Percentiles rank a stretch among this genome's conserved stretches.
These are phyloP conservation scores for Aphelenchoides bicaudatus DNA, from an alignment of 2,888 invertebrate genomes.

Conservation along the genomic window DNA sequence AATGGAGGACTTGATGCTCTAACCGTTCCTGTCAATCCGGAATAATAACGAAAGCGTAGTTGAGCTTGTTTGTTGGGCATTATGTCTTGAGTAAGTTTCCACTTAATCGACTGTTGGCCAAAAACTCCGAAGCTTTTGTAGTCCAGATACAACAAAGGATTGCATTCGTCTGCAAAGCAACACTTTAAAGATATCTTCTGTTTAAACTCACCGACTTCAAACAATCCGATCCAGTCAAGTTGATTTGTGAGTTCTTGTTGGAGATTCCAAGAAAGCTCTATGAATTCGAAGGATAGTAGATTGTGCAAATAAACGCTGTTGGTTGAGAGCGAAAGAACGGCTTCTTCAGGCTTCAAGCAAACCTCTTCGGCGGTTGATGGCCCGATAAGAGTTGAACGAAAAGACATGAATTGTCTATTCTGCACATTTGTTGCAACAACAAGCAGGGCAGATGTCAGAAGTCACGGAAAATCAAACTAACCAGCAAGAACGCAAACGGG, in stretches of 20 bases:
- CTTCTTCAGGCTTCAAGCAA: too few relatives aligned
- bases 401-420: too few relatives aligned
- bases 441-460: too few relatives aligned
- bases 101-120: slow-evolving; percentile 28
- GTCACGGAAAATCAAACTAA: too few relatives aligned
- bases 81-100: slow-evolving; percentile 23
- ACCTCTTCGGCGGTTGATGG: too few relatives aligned
- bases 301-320: slow-evolving; percentile 7
- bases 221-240: slow-evolving; percentile 24
- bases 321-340: background rate
- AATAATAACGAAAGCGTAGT: slow-evolving; percentile 59
- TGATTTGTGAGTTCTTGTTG: too few relatives aligned
- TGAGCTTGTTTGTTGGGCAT: slow-evolving; percentile 12
- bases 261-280: slow-evolving; percentile 15
- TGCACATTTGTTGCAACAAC: too few relatives aligned
- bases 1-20: slow-evolving; percentile 62
- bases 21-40: slow-evolving; percentile 62
- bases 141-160: slow-evolving; percentile 37
- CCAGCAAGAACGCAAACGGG: too few relatives aligned
- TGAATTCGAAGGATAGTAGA: slow-evolving; percentile 1
- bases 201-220: slow-evolving; percentile 14
- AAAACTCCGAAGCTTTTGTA: slow-evolving; percentile 34
- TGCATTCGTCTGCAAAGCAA: slow-evolving; percentile 29
- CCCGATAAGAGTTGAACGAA: too few relatives aligned
- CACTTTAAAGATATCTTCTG: background rate